phyloP scores from a whole-genome alignment of 2,888 invertebrate species.

The Yponomeuta cagnagella region DNA sequence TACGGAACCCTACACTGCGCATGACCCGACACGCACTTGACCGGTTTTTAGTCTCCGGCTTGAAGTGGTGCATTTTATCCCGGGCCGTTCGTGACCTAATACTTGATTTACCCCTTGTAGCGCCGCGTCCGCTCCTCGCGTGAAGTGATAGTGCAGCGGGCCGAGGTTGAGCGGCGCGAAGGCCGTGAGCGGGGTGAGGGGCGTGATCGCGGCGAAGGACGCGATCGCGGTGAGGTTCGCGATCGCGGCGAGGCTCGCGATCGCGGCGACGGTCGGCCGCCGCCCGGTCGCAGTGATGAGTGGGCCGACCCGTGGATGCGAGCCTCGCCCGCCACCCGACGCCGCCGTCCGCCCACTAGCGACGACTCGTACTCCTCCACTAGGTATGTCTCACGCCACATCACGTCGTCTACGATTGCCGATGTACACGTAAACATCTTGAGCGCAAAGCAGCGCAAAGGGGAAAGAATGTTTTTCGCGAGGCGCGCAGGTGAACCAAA shows the following conservation, averaged over 20 bases:
- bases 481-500: too few species aligned
- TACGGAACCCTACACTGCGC: too few species aligned
- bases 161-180: slow-evolving; percentile 53
- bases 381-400: slow-evolving; percentile 42
- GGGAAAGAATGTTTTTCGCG: too few species aligned
- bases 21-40: too few species aligned
- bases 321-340: slow-evolving; percentile 69
- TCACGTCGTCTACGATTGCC: too few species aligned
- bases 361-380: slow-evolving; percentile 68
- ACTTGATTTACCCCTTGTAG: slow-evolving; percentile 25
- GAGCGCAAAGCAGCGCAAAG: too few species aligned
- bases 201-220: slow-evolving; percentile 23
- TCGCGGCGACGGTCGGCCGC: slow-evolving; percentile 25
- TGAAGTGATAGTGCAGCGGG: slow-evolving; percentile 86
- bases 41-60: too few species aligned
- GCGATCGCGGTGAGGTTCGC: slow-evolving; percentile 28
- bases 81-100: not conserved
- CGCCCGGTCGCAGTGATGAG: slow-evolving; percentile 81
- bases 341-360: slow-evolving; percentile 57
- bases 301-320: slow-evolving; percentile 97
- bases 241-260: slow-evolving; percentile 32
- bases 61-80: too few species aligned
- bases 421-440: too few species aligned
- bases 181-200: slow-evolving; percentile 31
- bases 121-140: slow-evolving; percentile 79